These are phyloP conservation scores for Oreonectes daqikongensis DNA, from an alignment of 2,797 vertebrate species.

Conservation along the genomic window DNA sequence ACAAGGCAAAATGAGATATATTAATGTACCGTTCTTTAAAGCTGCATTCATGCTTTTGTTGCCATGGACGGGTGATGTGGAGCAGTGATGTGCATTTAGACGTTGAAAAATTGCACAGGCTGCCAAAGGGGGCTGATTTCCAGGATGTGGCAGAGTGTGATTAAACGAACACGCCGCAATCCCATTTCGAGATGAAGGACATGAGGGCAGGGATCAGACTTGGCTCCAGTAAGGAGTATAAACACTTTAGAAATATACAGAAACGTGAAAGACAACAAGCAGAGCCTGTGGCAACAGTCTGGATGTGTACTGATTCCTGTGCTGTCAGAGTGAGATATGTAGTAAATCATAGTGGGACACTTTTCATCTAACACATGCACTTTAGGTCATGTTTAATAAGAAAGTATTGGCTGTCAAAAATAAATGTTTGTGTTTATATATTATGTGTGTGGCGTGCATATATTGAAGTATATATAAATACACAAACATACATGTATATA, in stretches of 20 bases:
- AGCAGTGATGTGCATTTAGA: not conserved
- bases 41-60: slow-evolving; percentile 60
- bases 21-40: slow-evolving; percentile 61
- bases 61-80: slow-evolving; percentile 64
- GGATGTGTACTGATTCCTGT: no score
- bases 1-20: slow-evolving; percentile 60
- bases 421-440: no score
- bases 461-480: no score
- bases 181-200: slow-evolving; percentile 41
- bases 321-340: no score
- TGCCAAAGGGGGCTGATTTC: slow-evolving; percentile 32
- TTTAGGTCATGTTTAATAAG: no score
- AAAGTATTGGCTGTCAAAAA: no score
- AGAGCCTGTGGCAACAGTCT: no score
- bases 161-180: slow-evolving; percentile 38
- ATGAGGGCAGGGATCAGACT: slow-evolving; percentile 39
- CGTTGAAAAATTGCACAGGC: slow-evolving; percentile 45
- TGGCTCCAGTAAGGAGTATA: slow-evolving; percentile 26
- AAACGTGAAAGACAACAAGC: not conserved
- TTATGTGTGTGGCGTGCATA: no score
- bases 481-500: no score
- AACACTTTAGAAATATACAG: not conserved
- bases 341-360: no score
- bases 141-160: slow-evolving; percentile 53
- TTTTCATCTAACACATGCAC: no score